Evolutionary conservation across 2,113 vertebrate genomes (phyloP).

Genomic region (Chloropsis cyanopogon): DNA sequence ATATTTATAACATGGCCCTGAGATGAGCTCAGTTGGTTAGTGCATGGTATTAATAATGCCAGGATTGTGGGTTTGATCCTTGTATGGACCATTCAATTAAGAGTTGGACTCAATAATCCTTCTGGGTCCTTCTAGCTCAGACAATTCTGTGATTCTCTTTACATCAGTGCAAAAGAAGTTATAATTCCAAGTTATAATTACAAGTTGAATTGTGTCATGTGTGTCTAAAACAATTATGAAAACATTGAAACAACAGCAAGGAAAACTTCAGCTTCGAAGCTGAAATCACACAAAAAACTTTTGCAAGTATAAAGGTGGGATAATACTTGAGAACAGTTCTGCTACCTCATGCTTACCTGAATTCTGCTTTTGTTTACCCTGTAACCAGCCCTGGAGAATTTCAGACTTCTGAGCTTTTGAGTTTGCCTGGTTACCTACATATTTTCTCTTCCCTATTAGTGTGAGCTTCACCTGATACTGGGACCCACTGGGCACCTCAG

Average conservation of each 20-base stretch:
- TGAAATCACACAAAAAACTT: neutral
- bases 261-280: neutral
- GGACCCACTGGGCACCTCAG: neutral
- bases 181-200: neutral
- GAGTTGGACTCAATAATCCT: accelerated
- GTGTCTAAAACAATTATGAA: neutral
- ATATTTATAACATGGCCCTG: neutral
- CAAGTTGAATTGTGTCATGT: neutral
- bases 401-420: neutral
- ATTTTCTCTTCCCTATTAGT: neutral
- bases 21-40: neutral
- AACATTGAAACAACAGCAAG: neutral
- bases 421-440: neutral
- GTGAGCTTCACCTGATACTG: neutral
- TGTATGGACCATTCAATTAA: neutral
- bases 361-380: neutral
- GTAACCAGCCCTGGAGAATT: neutral
- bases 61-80: neutral
- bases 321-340: neutral
- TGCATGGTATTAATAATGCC: neutral
- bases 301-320: neutral
- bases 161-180: neutral
- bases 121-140: neutral
- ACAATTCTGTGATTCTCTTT: neutral
- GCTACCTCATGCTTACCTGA: neutral